These are phyloP conservation scores for Dermochelys coriacea DNA, from an alignment of 2,797 vertebrate species.

Conservation along the genomic window DNA sequence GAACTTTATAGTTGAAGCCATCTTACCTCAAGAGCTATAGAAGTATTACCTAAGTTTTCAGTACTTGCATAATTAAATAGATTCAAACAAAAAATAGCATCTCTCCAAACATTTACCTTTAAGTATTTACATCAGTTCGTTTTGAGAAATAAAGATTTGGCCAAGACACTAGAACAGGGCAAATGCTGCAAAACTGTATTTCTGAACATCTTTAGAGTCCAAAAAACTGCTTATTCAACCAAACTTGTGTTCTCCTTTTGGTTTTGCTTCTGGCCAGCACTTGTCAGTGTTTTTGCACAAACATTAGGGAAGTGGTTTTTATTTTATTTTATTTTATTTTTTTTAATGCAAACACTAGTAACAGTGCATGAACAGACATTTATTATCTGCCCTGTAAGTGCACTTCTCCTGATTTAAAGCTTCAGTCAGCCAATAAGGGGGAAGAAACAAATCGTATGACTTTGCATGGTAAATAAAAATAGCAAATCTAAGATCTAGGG, in stretches of 20 bases:
- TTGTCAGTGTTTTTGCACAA: too few species aligned
- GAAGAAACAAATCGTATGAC: constrained; percentile 45
- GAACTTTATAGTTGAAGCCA: neutral
- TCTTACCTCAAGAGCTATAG: neutral
- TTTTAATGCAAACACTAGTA: too few species aligned
- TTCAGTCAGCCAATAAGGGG: constrained; percentile 60
- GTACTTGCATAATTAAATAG: neutral
- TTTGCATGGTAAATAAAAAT: constrained; percentile 56
- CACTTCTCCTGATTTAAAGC: constrained; percentile 56
- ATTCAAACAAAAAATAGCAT: neutral
- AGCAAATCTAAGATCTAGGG: neutral
- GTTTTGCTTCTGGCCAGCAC: neutral
- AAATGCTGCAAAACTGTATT: neutral
- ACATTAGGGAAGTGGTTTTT: too few species aligned
- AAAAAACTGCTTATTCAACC: constrained; percentile 28
- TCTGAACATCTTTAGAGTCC: constrained; percentile 16
- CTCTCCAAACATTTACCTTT: neutral
- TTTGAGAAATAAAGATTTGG: too few species aligned
- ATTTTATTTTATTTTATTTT: too few species aligned
- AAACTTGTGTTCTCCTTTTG: constrained; percentile 48
- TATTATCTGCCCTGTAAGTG: neutral
- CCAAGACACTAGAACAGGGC: neutral
- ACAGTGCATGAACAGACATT: constrained; percentile 45
- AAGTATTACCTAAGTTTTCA: neutral
- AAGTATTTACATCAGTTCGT: too few species aligned